Evolutionary conservation across 2,888 invertebrate genomes (phyloP).

Genomic region (Cosmorhoe ocellata): DNA sequence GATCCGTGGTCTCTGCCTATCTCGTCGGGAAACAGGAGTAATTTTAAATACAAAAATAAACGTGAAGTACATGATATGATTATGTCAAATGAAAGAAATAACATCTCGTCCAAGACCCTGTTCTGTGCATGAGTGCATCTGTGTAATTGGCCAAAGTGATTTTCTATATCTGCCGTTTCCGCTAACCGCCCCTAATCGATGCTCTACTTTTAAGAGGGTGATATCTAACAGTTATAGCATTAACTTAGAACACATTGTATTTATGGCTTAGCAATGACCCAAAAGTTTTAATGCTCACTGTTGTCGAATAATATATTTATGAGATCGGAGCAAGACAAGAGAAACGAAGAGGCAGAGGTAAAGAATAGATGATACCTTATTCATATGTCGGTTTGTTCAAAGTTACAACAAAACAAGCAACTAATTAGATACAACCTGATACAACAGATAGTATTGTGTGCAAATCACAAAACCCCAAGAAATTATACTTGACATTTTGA

Average conservation of each 20-base stretch:
- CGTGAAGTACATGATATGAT: no score
- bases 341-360: no score
- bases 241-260: conserved; percentile 2
- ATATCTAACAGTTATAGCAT: conserved; percentile 20
- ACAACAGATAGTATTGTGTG: conserved; percentile 1
- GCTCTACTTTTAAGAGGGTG: conserved; percentile 27
- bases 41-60: no score
- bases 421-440: not conserved
- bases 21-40: no score
- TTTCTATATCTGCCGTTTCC: conserved; percentile 25
- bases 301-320: no score
- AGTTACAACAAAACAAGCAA: not conserved
- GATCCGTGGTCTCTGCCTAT: no score
- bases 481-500: conserved; percentile 21
- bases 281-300: no score
- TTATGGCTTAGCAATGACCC: conserved; percentile 2
- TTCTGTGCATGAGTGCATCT: conserved; percentile 12
- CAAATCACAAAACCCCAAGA: conserved; percentile 2
- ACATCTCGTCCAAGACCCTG: conserved; percentile 12
- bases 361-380: no score
- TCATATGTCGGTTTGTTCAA: no score
- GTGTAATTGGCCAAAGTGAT: conserved; percentile 25
- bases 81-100: conserved; percentile 2
- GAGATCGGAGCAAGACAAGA: no score
- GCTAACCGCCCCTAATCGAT: conserved; percentile 31